Evolutionary conservation across 2,797 vertebrate genomes (phyloP), one percentile per base, ranked within the genome.

Genomic region (Rhinoraja longicauda): DNA sequence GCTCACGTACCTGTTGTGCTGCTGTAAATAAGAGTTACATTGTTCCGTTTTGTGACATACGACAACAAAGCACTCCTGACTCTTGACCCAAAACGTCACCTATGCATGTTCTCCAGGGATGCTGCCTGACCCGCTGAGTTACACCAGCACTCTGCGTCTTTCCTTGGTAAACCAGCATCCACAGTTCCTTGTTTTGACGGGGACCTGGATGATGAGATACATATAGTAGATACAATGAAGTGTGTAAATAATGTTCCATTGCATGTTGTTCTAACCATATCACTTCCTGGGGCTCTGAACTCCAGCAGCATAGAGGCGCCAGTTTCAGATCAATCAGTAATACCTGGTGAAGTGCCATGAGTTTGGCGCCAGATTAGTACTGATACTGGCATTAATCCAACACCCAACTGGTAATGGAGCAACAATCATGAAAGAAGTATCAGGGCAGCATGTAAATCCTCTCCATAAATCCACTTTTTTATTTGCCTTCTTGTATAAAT

Each of bases 401-500:
- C 15, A 62, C 90, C 67, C 45, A 91, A 73, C 2, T 12, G 39
- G 9, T 91, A 53, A 91, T 53, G 12, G 45, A 73, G 64, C 59
- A 91, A 73, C 36, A 64, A 36, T 64, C 36, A 53, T 91, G 26
- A 91, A 73, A 73, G 21, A 24, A 12, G 39, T 73, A 45, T 53
- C 39, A 75, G 29, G 13, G 12, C 36, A 73, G 32, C 36, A 53
- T 12, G 26, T 73, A 91, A 8, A 91, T 91, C 39, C 24, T 45
- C 88, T 45, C 70, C 26, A 73, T 73, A 72, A 91, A 73, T 45
- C 84, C 29, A 88, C 29, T 36, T 64, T 19, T 91, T 73, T 91
- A 72, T 91, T 91, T 91, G 70, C 90, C 29, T n/a, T 91, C 70
- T 45, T 90, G 32, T 90, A 73, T 73, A 91, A 91, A 91, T 91